Base-by-base conservation (phyloP, 2,888 invertebrate genomes). In the Agonopterix subpropinquella region DNA sequence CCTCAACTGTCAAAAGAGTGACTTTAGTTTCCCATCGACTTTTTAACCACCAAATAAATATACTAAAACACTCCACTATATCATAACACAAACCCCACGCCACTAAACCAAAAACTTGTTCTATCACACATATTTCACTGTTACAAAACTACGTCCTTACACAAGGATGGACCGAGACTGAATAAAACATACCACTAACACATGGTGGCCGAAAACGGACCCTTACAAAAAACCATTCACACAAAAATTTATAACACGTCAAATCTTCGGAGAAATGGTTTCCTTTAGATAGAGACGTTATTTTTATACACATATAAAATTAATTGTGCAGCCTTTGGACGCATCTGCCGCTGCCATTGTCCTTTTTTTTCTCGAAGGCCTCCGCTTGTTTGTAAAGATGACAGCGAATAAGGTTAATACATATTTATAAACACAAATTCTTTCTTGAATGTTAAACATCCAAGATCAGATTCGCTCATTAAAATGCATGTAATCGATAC, bases 191-290 rank as follows among this genome's bases (percentile, higher is more conserved):
- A 56, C 61, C 59, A 51, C 53, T 61, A 59, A 64, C 80, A 80
- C 74, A 73, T 76, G 77, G 67, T 59, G 58, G 57, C 57, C 65
- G 61, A 62, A 28, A 62, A 57, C 57, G 53, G 47, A 52, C 52
- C 56, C 59, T 63, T 59, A 68, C 66, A 77, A 78, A 79, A 28
- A 80, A 74, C 65, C 65, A 66, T 67, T 69, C 73, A 67, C 68
- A 75, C 76, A 77, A 77, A 84, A 85, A 85, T 86, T 79, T 85
- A 86, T 85, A 85, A 81, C 82, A 75, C 82, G 85, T 86, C 86
- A 85, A 80, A 85, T 81, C 72, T 74, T 74, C 64, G 70, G 77
- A 87, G 82, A 78, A 83, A 88, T 86, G 81, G 82, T 74, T 85
- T 86, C 87, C 85, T 85, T 65, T 62, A 53, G 72, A 88, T 87